Base-by-base conservation (phyloP, 2,797 vertebrate species). In the Poecilia picta region DNA sequence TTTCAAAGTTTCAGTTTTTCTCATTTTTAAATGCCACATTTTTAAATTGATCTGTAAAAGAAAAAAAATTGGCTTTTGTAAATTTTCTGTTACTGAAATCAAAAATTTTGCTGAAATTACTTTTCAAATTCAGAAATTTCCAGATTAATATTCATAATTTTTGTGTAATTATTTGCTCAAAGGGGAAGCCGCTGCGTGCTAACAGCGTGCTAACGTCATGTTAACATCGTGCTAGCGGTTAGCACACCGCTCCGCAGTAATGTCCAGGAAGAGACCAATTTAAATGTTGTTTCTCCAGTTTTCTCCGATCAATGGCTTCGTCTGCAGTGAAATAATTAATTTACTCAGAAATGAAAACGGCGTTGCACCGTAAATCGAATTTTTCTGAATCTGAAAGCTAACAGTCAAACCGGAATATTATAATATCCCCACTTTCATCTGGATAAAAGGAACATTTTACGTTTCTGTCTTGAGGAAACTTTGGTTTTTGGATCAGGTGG, bases 401-500 rank as follows among this genome's bases (percentile, higher is more conserved):
- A 51, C 5, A 1, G 25, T 10, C n/a, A 31, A 59, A 31, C 28
- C 11, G 28, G 28, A 59, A n/a, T 31, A 31, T 59, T 59, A n/a
- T n/a, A n/a, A n/a, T n/a, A n/a, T 25, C 31, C 13, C 57, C 53
- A n/a, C 3, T 8, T 64, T 36, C 8, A 39, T 11, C 8, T 1
- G 36, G 36, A 11, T 68, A 5, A 39, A 23, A 23, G 36, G 59
- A 33, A 57, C 16, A 23, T 2, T 68, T 62, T 41, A 53, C 31
- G 25, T 49, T 12, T 4, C 55, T 39, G 1, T 13, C 55, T 78
- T 77, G 83, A n/a, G 25, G 53, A n/a, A 55, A n/a, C 25, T n/a
- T 55, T 12, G n/a, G 83, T 72, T 20, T 51, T 51, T 51, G 47
- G 47, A 20, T 49, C 0, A 51, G 47, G 74, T 83, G 84, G 64